Evolutionary conservation across 2,797 vertebrate genomes (phyloP).

Genomic region (Gymnocypris eckloni): DNA sequence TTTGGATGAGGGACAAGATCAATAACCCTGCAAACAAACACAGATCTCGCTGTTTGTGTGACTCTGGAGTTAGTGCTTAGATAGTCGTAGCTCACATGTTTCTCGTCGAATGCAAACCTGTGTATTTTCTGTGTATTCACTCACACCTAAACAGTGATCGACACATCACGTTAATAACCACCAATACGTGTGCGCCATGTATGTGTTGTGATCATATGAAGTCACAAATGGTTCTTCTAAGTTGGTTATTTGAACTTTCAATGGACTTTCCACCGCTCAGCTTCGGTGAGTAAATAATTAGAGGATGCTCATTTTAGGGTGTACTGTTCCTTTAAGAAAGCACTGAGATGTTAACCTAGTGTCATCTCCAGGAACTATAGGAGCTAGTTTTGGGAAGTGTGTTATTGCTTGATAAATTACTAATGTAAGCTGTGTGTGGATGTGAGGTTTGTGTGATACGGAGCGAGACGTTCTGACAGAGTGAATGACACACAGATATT

Average conservation of each 20-base stretch:
- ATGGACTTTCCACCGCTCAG: too few relatives aligned
- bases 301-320: neutral
- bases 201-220: neutral
- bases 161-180: neutral
- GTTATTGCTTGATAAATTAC: neutral
- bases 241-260: neutral
- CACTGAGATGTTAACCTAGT: neutral
- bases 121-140: neutral
- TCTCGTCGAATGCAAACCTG: neutral
- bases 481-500: neutral
- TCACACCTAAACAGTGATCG: neutral
- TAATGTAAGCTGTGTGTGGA: neutral
- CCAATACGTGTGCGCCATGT: neutral
- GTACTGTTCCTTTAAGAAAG: neutral
- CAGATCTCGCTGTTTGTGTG: neutral
- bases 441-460: neutral
- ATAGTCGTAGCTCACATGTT: neutral
- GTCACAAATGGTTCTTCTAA: neutral
- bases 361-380: neutral
- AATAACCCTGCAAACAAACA: neutral
- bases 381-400: neutral
- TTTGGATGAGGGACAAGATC: conserved; percentile 2
- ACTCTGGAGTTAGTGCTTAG: neutral
- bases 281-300: neutral
- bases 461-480: neutral